These are phyloP conservation scores for Chymomyza caudatula DNA, from an alignment of 2,888 invertebrate species.

Conservation along the genomic window DNA sequence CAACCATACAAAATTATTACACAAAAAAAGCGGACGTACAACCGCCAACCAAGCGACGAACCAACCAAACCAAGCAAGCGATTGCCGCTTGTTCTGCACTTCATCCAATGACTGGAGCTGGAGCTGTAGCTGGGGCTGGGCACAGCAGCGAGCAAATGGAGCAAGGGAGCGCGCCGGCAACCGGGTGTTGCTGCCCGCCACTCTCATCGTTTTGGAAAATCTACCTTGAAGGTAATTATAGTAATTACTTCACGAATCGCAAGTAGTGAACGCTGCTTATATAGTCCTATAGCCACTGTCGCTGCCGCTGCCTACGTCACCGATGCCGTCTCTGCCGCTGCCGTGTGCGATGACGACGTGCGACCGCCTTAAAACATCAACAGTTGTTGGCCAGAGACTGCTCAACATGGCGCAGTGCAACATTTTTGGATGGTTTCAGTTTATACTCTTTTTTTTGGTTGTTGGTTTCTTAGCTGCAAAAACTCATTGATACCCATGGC, in stretches of 20 bases:
- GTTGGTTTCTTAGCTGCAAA: conserved; percentile 14
- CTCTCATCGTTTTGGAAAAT: conserved; percentile 76
- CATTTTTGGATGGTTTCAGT: conserved; percentile 31
- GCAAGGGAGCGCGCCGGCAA: conserved; percentile 21
- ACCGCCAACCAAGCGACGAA: conserved; percentile 26
- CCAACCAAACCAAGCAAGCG: conserved; percentile 27
- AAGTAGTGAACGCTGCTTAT: conserved; percentile 67
- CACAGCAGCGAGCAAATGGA: conserved; percentile 17
- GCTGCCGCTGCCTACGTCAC: conserved; percentile 22
- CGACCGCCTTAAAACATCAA: conserved; percentile 75
- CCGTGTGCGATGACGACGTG: conserved; percentile 56
- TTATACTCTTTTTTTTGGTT: background rate
- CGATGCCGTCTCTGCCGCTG: conserved; percentile 43
- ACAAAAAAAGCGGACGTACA: conserved; percentile 58
- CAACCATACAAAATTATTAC: conserved; percentile 60
- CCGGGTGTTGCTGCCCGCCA: conserved; percentile 49
- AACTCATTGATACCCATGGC: conserved; percentile 69
- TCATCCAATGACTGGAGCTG: background rate
- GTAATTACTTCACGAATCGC: conserved; percentile 78
- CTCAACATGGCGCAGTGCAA: conserved; percentile 54
- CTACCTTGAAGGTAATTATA: conserved; percentile 77
- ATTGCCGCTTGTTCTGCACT: conserved; percentile 28
- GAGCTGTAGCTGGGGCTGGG: conserved; percentile 2
- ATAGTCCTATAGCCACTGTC: conserved; percentile 29
- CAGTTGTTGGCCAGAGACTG: conserved; percentile 65